Base-by-base conservation (phyloP, 2,888 invertebrate genomes). In the Drosophila borealis region DNA sequence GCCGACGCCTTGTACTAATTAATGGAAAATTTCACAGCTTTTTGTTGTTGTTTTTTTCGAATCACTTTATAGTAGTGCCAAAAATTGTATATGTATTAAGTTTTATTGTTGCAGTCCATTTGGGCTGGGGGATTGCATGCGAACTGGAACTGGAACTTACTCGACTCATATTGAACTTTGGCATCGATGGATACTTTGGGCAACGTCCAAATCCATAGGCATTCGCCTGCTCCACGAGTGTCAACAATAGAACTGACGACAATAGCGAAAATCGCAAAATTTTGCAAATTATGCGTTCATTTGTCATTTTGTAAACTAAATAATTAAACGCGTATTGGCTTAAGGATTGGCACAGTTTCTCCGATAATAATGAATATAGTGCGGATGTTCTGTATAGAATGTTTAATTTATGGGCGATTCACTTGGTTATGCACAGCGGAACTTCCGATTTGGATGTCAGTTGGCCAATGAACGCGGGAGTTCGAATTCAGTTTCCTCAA, bases 171-270 rank as follows among this genome's bases (percentile, higher is more conserved):
- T 95, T 94, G 85, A 95, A 95, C 91, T 94, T 93, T 39, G 94
- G 94, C 91, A 95, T 93, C 79, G 94, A 93, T 53, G 94, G 94
- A 90, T 95, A 94, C 75, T 94, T 94, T 5, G 96, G 96, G 84
- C 96, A 96, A 86, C 93, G 94, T 70, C 96, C 96, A 44, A 96
- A 92, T 46, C 95, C 95, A 79, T 91, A 91, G 49, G 89, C 89
- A 37, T 55, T 41, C 9, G 72, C 55, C 57, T 81, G 63, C 2
- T 29, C 64, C 33, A 64, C 67, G n/a, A 74, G 56, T 45, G 67
- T 65, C 45, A 85, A 41, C 39, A 74, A 60, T 17, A 81, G 42
- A 42, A 68, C 51, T 19, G 59, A 55, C 17, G 77, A 70, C 49
- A 86, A 41, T n/a, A 82, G 65, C 45, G 53, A 73, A 56, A 71